Evolutionary conservation across 2,797 vertebrate genomes (phyloP), one percentile per base, ranked within the genome.

Genomic region (Ispidina picta): DNA sequence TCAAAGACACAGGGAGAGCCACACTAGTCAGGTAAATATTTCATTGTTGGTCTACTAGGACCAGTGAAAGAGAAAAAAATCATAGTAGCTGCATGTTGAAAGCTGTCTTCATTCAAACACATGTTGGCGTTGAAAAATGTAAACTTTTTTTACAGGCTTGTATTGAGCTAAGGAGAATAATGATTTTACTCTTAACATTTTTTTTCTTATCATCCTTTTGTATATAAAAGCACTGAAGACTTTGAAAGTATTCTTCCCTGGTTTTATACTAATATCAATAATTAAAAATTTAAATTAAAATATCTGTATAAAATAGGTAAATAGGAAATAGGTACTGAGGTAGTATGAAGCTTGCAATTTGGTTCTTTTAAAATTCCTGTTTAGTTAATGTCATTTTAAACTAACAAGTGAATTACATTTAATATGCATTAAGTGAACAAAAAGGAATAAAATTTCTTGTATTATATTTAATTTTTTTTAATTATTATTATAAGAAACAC

Each of bases 1-100:
- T 87, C 98, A 98, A 97, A 98, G 98, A 93, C 98, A 98, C 71
- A 98, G 98, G 95, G 99, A 99, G 95, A 98, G 98, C 83, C 98
- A 98, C 95, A 98, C 98, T 41, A 98, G 97, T 92, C 99, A 99
- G 99, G 99, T 99, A 98, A 95, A 82, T 69, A 52, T 52, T 55
- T 60, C 28, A 39, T 2, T 18, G 14, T 6, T 5, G 1, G 4
- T n/a, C 41, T 52, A 9, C 20, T 46, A 23, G 12, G 54, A 46
- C 5, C 9, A 37, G 6, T 62, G n/a, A 51, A 72, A 73, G 17
- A 55, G 5, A 28, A 13, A 79, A 74, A 64, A 81, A 73, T 16
- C 8, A 25, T 20, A 43, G 18, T 28, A 65, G 6, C 18, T 37
- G 11, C 29, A 25, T 55, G 20, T 33, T 80, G 54, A 88, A 88